A percentile compares a stretch with the other conserved stretches of the same genome.
phyloP scores from a whole-genome alignment of 2,888 invertebrate genomes.

The Dione vanillae region DNA sequence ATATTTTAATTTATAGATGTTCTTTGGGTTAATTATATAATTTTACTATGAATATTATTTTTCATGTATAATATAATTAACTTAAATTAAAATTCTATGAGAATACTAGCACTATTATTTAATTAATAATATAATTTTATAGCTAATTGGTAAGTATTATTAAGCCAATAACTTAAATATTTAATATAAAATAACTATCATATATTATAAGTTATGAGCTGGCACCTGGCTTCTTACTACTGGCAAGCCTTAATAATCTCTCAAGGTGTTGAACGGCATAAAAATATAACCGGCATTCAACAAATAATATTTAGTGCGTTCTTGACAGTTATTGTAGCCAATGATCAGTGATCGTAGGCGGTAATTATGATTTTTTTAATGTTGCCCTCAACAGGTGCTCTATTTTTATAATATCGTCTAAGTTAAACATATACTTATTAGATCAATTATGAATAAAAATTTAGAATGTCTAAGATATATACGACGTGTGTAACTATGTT shows the following conservation, averaged over 20 bases:
- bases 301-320: conserved; percentile 83
- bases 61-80: neutral
- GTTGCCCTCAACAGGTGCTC: conserved; percentile 69
- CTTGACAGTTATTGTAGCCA: conserved; percentile 82
- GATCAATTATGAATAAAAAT: neutral
- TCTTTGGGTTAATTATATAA: neutral
- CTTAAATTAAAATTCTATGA: too few species aligned
- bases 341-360: conserved; percentile 77
- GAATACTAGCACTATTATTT: too few species aligned
- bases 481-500: too few species aligned
- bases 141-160: neutral
- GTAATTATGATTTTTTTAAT: conserved; percentile 67
- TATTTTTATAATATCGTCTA: conserved; percentile 50
- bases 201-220: conserved; percentile 46
- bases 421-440: conserved; percentile 30
- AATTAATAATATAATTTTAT: too few species aligned
- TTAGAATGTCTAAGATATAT: neutral
- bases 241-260: conserved; percentile 40
- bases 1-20: too few species aligned
- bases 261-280: conserved; percentile 79
- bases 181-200: conserved; percentile 11
- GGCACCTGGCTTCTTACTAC: conserved; percentile 46
- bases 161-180: neutral
- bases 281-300: conserved; percentile 79
- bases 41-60: neutral